Evolutionary conservation across 2,888 invertebrate genomes (phyloP).

Genomic region (Geophilus truncorum): DNA sequence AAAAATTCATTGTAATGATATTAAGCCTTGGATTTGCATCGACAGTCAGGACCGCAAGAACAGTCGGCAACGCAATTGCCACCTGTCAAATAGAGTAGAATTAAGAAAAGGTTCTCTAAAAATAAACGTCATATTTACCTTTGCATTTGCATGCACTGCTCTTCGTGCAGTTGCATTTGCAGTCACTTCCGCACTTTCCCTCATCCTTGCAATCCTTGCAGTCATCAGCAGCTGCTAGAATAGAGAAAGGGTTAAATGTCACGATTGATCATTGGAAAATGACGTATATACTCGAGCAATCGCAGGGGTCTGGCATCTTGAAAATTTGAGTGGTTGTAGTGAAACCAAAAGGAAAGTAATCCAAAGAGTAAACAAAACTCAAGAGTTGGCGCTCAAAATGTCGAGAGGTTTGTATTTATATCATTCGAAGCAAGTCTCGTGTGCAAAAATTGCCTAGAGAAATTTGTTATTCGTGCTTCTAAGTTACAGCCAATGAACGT

Average conservation of each 20-base stretch:
- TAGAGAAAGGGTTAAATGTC: background rate
- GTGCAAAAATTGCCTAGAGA: background rate
- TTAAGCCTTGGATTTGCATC: background rate
- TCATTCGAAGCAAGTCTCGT: background rate
- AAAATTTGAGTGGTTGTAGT: background rate
- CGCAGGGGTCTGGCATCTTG: constrained; percentile 5
- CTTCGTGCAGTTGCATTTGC: background rate
- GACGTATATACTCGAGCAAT: background rate
- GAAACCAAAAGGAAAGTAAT: background rate
- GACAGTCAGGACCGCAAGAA: background rate
- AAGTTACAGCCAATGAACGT: background rate
- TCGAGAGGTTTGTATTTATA: background rate
- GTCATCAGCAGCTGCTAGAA: background rate
- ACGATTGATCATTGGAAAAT: no score
- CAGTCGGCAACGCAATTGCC: background rate
- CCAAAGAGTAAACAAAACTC: background rate
- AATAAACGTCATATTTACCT: background rate
- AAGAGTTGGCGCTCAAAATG: background rate
- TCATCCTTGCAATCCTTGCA: constrained; percentile 4
- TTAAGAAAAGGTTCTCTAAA: background rate
- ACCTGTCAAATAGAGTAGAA: background rate
- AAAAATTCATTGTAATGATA: background rate
- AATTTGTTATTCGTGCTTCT: background rate
- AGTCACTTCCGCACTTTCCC: background rate
- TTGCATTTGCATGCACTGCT: background rate